Conservation (phyloP, 2,113 vertebrate species). For the Ploceus nigricollis region DNA sequence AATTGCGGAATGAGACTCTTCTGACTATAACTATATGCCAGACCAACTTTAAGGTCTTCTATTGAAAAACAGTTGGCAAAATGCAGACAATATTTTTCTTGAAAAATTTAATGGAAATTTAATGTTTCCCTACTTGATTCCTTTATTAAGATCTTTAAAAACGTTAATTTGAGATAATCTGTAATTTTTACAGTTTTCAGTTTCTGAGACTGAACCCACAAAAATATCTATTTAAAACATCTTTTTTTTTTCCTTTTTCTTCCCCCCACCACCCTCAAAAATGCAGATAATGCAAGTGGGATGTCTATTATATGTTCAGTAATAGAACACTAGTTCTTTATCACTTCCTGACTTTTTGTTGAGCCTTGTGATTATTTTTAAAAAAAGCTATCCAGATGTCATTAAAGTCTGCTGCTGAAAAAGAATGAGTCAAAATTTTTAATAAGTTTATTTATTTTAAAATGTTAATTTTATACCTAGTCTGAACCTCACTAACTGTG, state of each 20-base stretch:
- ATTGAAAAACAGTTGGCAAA: not conserved
- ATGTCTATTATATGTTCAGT: not conserved
- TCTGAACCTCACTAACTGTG: not conserved
- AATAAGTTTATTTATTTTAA: not conserved
- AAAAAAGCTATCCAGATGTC: not conserved
- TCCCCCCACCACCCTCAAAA: fast-evolving
- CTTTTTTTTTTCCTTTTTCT: not conserved
- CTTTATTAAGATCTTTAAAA: not conserved
- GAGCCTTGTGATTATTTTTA: not conserved
- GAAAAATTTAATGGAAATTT: not conserved
- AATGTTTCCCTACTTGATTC: not conserved
- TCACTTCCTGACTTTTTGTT: not conserved
- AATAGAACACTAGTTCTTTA: not conserved
- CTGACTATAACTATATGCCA: not conserved
- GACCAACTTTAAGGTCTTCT: not conserved
- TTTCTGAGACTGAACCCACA: not conserved
- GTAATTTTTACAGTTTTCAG: not conserved
- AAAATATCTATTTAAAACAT: not conserved
- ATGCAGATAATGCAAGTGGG: not conserved
- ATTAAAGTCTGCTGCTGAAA: not conserved
- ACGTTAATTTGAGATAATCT: not conserved
- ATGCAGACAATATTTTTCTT: not conserved
- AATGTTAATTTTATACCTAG: not conserved
- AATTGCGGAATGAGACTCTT: not conserved
- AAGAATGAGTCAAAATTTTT: not conserved